These are phyloP conservation scores for Meriones psammophilus DNA, from an alignment of 2,797 vertebrate species.

Conservation along the genomic window DNA sequence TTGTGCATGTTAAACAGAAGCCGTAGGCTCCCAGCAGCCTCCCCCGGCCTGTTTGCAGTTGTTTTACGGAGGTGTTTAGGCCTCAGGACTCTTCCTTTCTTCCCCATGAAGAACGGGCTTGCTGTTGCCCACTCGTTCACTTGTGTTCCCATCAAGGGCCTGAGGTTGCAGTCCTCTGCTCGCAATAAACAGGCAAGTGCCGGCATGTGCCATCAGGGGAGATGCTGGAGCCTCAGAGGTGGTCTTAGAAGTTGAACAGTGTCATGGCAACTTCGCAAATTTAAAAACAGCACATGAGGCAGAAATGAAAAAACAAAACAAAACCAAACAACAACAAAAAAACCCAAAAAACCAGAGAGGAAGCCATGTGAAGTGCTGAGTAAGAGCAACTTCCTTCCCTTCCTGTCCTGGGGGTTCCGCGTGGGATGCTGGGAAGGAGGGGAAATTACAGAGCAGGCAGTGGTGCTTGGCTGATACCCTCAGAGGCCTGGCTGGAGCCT, in stretches of 20 bases:
- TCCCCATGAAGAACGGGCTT: not conserved
- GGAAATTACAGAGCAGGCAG: fast-evolving
- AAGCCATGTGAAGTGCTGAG: conserved; percentile 35
- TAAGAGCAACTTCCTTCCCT: not conserved
- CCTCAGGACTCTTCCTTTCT: conserved; percentile 3
- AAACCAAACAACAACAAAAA: not conserved
- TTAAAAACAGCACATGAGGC: conserved; percentile 15
- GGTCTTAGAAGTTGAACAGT: not conserved
- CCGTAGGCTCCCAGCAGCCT: not conserved
- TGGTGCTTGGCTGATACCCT: not conserved
- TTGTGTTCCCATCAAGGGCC: conserved; percentile 47
- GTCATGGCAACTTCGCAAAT: conserved; percentile 17
- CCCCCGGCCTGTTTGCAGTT: not conserved
- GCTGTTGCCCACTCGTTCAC: conserved; percentile 63
- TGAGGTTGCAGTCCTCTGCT: conserved; percentile 38
- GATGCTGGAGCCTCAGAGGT: not conserved
- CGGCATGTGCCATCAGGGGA: not conserved
- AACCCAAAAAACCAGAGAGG: not conserved
- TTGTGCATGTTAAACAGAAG: conserved; percentile 27
- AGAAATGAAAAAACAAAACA: not conserved
- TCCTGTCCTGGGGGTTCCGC: not conserved
- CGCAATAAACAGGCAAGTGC: conserved; percentile 9
- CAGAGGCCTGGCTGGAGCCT: not conserved
- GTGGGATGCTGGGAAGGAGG: not conserved
- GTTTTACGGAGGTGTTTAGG: conserved; percentile 62